Conservation (phyloP, 2,797 vertebrate genomes). For the Rhinophrynus dorsalis region DNA sequence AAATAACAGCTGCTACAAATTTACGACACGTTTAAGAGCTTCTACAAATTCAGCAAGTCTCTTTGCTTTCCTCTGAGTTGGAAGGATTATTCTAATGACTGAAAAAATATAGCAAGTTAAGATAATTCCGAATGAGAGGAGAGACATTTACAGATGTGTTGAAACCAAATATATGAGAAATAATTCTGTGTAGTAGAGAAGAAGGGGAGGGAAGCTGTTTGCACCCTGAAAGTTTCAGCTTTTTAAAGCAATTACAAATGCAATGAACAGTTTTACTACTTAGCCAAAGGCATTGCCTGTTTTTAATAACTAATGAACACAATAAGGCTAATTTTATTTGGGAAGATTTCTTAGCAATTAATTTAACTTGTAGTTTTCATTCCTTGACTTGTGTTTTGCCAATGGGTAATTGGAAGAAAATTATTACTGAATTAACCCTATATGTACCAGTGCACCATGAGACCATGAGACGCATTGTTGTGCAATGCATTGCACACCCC, state of each 20-base stretch:
- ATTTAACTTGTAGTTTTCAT: conserved; percentile 30
- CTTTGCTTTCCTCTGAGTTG: background rate
- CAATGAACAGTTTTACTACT: conserved; percentile 36
- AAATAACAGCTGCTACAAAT: conserved; percentile 65
- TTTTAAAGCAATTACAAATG: conserved; percentile 38
- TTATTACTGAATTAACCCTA: no score
- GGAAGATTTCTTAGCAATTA: conserved; percentile 39
- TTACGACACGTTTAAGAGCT: conserved; percentile 50
- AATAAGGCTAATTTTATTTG: conserved; percentile 45
- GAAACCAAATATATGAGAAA: conserved; percentile 1
- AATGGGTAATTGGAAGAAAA: no score
- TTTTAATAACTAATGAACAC: conserved; percentile 47
- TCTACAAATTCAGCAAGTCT: conserved; percentile 40
- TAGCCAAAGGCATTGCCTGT: conserved; percentile 26
- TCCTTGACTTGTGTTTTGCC: background rate
- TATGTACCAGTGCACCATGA: no score
- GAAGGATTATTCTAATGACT: conserved; percentile 15
- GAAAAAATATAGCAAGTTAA: conserved; percentile 9
- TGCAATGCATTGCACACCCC: no score
- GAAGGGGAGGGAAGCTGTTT: background rate
- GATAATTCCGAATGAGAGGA: background rate
- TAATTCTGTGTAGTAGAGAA: background rate
- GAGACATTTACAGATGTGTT: background rate
- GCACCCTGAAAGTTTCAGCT: background rate
- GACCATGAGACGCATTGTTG: no score